phyloP scores from a whole-genome alignment of 1,140 invertebrate species.

The Drosophila santomea region DNA sequence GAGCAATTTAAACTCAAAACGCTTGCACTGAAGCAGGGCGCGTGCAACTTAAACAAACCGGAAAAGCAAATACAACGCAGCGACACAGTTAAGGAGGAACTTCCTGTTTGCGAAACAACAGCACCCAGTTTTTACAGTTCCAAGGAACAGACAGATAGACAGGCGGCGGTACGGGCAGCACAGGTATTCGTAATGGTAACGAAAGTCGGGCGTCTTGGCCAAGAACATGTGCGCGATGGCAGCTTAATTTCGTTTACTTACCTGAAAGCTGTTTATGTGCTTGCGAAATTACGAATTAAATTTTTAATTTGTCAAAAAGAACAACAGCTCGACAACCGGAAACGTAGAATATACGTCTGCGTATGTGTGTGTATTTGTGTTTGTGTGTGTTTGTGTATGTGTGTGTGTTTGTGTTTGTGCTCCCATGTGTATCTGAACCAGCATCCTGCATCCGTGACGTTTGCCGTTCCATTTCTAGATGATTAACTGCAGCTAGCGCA shows the following conservation, averaged over 20 bases:
- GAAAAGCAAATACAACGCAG: constrained; percentile 77
- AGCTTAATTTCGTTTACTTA: constrained; percentile 80
- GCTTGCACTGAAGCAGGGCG: constrained; percentile 67
- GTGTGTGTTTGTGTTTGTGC: constrained; percentile 5
- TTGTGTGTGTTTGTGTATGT: background rate
- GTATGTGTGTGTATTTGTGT: constrained; percentile 1
- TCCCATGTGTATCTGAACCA: constrained; percentile 25
- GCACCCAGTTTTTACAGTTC: constrained; percentile 8
- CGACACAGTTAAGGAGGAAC: constrained; percentile 80
- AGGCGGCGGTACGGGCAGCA: constrained; percentile 6
- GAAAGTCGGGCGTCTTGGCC: constrained; percentile 25
- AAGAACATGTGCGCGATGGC: constrained; percentile 63
- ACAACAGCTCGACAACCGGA: constrained; percentile 51
- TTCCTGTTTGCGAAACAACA: constrained; percentile 64
- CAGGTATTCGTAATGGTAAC: constrained; percentile 12
- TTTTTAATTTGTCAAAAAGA: constrained; percentile 77
- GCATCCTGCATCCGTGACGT: constrained; percentile 46
- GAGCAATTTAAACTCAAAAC: constrained; percentile 79
- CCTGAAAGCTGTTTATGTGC: constrained; percentile 76
- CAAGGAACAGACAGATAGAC: constrained; percentile 40
- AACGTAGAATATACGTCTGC: constrained; percentile 8
- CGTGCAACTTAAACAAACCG: constrained; percentile 81
- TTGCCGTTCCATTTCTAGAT: constrained; percentile 68
- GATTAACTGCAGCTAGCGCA: constrained; percentile 63
- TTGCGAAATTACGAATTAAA: constrained; percentile 80